Percentiles rank a stretch among this genome's conserved stretches.
These are phyloP conservation scores for Drosophila engyochracea DNA, from an alignment of 2,888 invertebrate genomes.

Conservation along the genomic window DNA sequence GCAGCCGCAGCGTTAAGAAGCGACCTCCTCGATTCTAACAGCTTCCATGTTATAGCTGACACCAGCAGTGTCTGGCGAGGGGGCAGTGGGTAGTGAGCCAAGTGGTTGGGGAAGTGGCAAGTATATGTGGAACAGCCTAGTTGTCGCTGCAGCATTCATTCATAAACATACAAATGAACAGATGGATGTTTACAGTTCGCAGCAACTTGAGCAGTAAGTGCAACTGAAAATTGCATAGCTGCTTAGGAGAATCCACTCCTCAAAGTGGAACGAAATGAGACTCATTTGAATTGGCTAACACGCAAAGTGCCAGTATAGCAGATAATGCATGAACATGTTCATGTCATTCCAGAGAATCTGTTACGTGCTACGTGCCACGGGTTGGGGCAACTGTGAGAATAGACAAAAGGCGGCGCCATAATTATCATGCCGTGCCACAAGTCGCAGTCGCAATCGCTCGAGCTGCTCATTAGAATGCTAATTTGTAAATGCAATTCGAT, in stretches of 20 bases:
- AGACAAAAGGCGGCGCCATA: slow-evolving; percentile 67
- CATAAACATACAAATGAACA: slow-evolving; percentile 40
- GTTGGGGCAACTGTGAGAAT: background rate
- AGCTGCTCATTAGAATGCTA: slow-evolving; percentile 73
- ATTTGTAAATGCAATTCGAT: slow-evolving; percentile 73
- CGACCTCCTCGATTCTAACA: slow-evolving; percentile 26
- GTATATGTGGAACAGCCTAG: slow-evolving; percentile 40
- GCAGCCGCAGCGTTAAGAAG: slow-evolving; percentile 21
- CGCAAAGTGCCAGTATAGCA: slow-evolving; percentile 62
- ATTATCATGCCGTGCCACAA: slow-evolving; percentile 60
- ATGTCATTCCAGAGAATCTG: slow-evolving; percentile 47
- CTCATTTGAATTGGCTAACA: slow-evolving; percentile 71
- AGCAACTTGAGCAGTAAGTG: slow-evolving; percentile 21
- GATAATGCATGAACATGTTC: slow-evolving; percentile 24
- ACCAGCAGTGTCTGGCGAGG: slow-evolving; percentile 23
- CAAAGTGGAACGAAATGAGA: slow-evolving; percentile 39
- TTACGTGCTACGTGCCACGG: slow-evolving; percentile 2
- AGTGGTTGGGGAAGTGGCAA: slow-evolving; percentile 14
- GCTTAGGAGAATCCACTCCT: slow-evolving; percentile 3
- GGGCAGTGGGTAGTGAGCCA: too few species aligned
- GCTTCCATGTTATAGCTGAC: slow-evolving; percentile 50
- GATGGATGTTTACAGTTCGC: slow-evolving; percentile 5
- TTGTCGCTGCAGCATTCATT: slow-evolving; percentile 54
- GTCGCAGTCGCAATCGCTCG: slow-evolving; percentile 22
- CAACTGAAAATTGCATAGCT: slow-evolving; percentile 16